Evolutionary conservation across 2,888 invertebrate species (phyloP).

Genomic region (Thymelicus lineola): DNA sequence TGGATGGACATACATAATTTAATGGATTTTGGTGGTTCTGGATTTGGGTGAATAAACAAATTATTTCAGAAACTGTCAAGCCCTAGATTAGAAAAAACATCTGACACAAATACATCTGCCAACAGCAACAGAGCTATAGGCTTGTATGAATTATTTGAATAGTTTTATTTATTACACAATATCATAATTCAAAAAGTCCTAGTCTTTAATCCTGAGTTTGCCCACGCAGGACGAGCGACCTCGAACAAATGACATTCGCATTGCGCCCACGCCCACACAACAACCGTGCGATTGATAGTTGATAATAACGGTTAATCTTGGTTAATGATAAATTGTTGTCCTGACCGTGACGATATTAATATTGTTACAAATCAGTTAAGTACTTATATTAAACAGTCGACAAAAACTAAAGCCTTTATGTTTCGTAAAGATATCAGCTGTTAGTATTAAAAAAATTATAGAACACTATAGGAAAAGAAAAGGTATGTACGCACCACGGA

Average conservation of each 20-base stretch:
- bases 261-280: constrained; percentile 45
- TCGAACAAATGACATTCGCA: constrained; percentile 46
- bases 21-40: too few species aligned
- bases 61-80: too few species aligned
- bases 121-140: too few species aligned
- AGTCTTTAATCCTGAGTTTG: constrained; percentile 8
- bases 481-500: too few species aligned
- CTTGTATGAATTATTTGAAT: too few species aligned
- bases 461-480: neutral
- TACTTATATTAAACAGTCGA: neutral
- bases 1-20: too few species aligned
- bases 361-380: neutral
- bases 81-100: too few species aligned
- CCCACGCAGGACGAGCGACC: constrained; percentile 25
- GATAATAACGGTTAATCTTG: constrained; percentile 30
- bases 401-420: neutral
- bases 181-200: neutral
- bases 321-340: constrained; percentile 6
- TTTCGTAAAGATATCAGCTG: too few species aligned
- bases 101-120: too few species aligned
- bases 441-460: too few species aligned
- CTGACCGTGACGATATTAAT: constrained; percentile 11
- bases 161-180: neutral
- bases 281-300: constrained; percentile 15
- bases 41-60: too few species aligned